A percentile compares a stretch with the other conserved stretches of the same genome.
Conservation (phyloP, 2,797 vertebrate species). For the Lycodopsis pacificus region DNA sequence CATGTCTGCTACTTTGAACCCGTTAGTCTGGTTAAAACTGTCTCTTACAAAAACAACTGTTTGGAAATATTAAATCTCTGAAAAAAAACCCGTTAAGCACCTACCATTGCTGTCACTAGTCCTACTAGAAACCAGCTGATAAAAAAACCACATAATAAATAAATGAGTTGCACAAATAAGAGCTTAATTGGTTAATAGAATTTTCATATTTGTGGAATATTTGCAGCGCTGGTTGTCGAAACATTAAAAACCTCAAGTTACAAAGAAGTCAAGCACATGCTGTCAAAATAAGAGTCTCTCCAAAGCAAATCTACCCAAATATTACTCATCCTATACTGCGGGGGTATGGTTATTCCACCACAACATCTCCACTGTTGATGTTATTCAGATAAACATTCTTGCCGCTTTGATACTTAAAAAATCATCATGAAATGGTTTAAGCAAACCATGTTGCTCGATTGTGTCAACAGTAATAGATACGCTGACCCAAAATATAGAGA, state of each 20-base stretch:
- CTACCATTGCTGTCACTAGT: background rate
- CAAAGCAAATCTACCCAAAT: conserved; percentile 22
- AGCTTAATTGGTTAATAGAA: background rate
- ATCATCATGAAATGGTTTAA: conserved; percentile 28
- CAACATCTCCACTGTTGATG: conserved; percentile 18
- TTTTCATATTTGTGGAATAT: background rate
- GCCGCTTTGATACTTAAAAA: conserved; percentile 20
- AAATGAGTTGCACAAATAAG: background rate
- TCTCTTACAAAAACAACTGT: background rate
- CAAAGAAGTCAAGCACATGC: background rate
- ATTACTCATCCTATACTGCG: conserved; percentile 13
- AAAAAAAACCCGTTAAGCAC: background rate
- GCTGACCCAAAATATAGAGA: conserved; percentile 36
- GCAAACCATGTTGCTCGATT: conserved; percentile 20
- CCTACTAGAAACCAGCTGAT: background rate
- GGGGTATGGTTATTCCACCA: conserved; percentile 32
- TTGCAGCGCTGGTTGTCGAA: background rate
- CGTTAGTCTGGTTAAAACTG: background rate
- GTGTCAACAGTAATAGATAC: conserved; percentile 37
- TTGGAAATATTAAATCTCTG: background rate
- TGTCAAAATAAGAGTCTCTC: conserved; percentile 1
- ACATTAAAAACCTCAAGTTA: background rate
- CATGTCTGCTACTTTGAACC: background rate
- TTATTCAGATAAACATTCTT: conserved; percentile 26
- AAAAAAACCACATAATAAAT: background rate